Evolutionary conservation across 2,888 invertebrate species (phyloP), one percentile per base, ranked within the genome.

Genomic region (Leucophenga maculata): DNA sequence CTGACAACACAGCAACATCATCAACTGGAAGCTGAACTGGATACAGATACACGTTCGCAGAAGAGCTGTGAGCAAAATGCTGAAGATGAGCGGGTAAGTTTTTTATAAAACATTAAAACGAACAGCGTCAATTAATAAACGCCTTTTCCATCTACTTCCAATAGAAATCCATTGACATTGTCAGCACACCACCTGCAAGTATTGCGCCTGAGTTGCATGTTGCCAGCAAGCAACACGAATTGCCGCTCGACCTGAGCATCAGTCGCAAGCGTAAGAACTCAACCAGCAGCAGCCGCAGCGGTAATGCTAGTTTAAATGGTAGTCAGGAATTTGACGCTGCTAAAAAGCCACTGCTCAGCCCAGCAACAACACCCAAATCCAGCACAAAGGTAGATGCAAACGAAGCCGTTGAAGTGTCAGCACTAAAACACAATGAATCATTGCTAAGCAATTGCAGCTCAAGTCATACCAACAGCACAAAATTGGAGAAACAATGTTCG

Each of bases 241-340:
- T 93, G 83, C 95, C 95, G 0, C 88, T 95, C 57, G 95, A 95
- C 87, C 89, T 95, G 74, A 93, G 94, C 65, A 90, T 94, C 22
- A 89, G 91, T 32, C 89, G 90, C 72, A 92, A 92, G 84, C 88
- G 91, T 71, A 86, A 85, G 60, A 89, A 89, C 31, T 74, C 76
- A 0, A 76, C 74, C 13, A 72, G 74, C 67, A 64, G 8, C 55
- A 48, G 55, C 22, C 68, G 31, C 62, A 26, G 26, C n/a, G 46
- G 22, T 13, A 50, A n/a, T 50, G 50, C 50, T 16, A 50, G 18
- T 4, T 13, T 50, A n/a, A 50, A 50, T 50, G 18, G 6, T 4
- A 50, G 18, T 8, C 50, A 18, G 6, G 50, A n/a, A 8, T 1
- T 3, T 48, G 14, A 48, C 1, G 60, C 18, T 39, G 52, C 52